Base-by-base conservation (phyloP, 2,797 vertebrate species). In the Semotilus atromaculatus region DNA sequence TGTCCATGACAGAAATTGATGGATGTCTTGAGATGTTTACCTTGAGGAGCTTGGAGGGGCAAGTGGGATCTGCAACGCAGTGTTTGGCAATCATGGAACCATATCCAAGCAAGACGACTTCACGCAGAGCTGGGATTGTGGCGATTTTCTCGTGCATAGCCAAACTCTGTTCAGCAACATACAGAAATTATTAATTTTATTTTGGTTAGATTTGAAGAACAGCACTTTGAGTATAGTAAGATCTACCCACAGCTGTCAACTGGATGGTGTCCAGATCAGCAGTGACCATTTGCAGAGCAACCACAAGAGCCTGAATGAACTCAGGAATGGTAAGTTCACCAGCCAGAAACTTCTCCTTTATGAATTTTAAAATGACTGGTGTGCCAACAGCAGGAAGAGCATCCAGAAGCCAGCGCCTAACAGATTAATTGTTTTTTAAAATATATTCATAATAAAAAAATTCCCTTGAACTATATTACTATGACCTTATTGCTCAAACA, bases 41-140 rank as follows among this genome's bases (percentile, higher is more conserved):
- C 94, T 88, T 94, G 64, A 98, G 80, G 72, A 95, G 91, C 4
- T 95, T 92, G 21, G 92, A 90, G 3, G 95, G 86, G 88, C 96
- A 97, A 78, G 86, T 62, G 55, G 93, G 92, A 75, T 92, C 85
- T 18, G 89, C 91, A 51, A 14, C 86, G 85, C 96, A 97, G 90
- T 93, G 92, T 88, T 95, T 97, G 85, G 92, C 86, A 80, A 97
- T 91, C 88, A 97, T 86, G 1, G 94, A 95, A 0, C 96, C 96
- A 0, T 95, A 97, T 88, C 94, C 94, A 66, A 97, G 94, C 85
- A 94, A 90, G 60, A 88, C 90, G 72, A 95, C 86, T 86, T 95
- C 95, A 77, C 91, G 91, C 11, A 96, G 90, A 48, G 93, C 2
- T 10, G 91, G 88, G 13, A 89, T 89, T 83, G 51, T 68, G 89